Evolutionary conservation across 35 echinoderm and acorn worm genomes (phyloP).

Genomic region (Lytechinus pictus): DNA sequence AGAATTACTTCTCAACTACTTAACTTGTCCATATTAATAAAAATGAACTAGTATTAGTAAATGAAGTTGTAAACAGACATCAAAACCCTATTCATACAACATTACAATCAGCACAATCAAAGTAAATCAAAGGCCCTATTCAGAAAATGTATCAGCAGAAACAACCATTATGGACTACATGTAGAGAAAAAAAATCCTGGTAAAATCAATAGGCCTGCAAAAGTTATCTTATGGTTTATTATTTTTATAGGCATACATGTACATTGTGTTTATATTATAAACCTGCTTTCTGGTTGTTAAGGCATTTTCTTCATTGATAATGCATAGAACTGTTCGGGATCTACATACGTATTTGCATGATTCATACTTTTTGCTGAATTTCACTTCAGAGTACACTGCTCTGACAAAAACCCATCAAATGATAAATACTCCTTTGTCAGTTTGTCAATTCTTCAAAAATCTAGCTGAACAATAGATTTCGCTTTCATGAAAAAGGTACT

Average conservation of each 20-base stretch:
- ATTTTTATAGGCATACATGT: neutral
- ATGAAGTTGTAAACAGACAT: too few species aligned
- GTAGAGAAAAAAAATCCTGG: too few species aligned
- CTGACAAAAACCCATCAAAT: neutral
- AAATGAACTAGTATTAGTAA: too few species aligned
- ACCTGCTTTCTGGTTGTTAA: neutral
- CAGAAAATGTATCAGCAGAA: too few species aligned
- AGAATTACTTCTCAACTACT: too few species aligned
- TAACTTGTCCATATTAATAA: too few species aligned
- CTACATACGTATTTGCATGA: neutral
- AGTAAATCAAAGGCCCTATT: too few species aligned
- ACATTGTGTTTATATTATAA: neutral
- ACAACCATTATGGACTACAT: too few species aligned
- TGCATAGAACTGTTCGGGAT: neutral
- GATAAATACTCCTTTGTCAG: neutral
- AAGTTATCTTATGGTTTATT: too few species aligned
- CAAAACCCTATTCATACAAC: too few species aligned
- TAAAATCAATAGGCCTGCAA: too few species aligned
- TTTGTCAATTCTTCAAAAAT: neutral
- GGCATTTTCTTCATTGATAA: neutral
- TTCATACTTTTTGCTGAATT: neutral
- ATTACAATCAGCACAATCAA: too few species aligned
- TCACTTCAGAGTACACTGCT: neutral
- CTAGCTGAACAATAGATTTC: neutral
- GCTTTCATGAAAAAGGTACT: neutral